Evolutionary conservation across 1,140 invertebrate species (phyloP).

Genomic region (Apocrypta bakeri): DNA sequence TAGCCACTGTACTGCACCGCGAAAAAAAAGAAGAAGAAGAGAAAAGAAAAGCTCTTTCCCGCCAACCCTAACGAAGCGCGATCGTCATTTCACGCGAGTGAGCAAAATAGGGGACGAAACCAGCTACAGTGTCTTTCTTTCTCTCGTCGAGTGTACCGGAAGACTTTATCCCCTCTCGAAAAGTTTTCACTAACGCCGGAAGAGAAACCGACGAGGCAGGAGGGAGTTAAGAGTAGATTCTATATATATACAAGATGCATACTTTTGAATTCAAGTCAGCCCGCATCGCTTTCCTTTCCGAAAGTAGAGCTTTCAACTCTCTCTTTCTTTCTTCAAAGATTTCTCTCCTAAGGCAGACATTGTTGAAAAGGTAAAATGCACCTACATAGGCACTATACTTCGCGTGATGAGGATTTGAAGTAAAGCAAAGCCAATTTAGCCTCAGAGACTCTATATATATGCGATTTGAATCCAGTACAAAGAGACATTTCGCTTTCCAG

Average conservation of each 20-base stretch:
- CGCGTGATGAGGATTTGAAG: neutral
- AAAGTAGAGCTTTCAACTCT: neutral
- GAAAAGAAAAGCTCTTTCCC: neutral
- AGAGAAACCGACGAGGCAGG: neutral
- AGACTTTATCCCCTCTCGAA: neutral
- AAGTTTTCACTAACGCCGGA: neutral
- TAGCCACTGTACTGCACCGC: neutral
- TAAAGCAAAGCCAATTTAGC: neutral
- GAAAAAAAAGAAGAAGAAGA: too few relatives aligned
- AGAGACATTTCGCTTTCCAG: constrained; percentile 1
- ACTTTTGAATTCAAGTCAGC: neutral
- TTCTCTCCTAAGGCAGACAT: neutral
- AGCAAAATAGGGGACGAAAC: neutral
- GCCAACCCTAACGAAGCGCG: neutral
- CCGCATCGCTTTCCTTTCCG: neutral
- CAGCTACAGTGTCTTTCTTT: neutral
- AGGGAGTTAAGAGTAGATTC: neutral
- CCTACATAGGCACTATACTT: too few relatives aligned
- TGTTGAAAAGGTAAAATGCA: neutral
- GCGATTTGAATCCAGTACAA: neutral
- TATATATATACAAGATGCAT: neutral
- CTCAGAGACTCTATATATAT: too few relatives aligned
- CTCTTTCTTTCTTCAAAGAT: neutral
- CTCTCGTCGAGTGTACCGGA: neutral
- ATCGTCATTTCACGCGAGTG: neutral